phyloP scores from a whole-genome alignment of 2,113 vertebrate genomes.

The Entelurus aequoreus region DNA sequence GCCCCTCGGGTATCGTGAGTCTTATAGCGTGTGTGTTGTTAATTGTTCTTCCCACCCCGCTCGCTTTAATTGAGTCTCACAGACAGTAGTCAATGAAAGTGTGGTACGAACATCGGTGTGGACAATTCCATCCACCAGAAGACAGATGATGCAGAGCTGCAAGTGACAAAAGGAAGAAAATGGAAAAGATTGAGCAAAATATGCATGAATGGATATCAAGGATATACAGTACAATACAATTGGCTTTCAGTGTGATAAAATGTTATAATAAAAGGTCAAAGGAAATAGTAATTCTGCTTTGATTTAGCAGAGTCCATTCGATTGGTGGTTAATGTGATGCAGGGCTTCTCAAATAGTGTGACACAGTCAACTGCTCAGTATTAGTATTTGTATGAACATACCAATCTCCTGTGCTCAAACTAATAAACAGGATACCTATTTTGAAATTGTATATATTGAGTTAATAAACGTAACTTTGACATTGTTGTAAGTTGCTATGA shows the following conservation, averaged over 20 bases:
- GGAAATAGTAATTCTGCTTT: not conserved
- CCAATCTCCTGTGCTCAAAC: too few species aligned
- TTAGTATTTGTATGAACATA: too few species aligned
- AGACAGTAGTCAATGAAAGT: slow-evolving; percentile 47
- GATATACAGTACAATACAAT: not conserved
- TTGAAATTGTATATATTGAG: too few species aligned
- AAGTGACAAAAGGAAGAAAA: slow-evolving; percentile 12
- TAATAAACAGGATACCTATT: too few species aligned
- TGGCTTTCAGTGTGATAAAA: not conserved
- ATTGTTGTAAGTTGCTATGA: too few species aligned
- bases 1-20: slow-evolving; percentile 56
- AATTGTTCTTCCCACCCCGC: slow-evolving; percentile 40
- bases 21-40: slow-evolving; percentile 51
- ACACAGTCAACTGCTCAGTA: too few species aligned
- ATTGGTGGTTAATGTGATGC: not conserved
- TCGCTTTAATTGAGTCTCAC: slow-evolving; percentile 70
- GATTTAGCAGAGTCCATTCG: not conserved
- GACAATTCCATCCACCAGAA: slow-evolving; percentile 29
- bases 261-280: slow-evolving; percentile 3
- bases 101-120: slow-evolving; percentile 25
- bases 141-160: slow-evolving; percentile 15
- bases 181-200: slow-evolving; percentile 15
- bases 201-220: slow-evolving; percentile 14
- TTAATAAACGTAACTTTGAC: too few species aligned
- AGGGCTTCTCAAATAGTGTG: too few species aligned